These are phyloP conservation scores for Tenthredo distinguenda DNA, from an alignment of 2,888 invertebrate genomes.

Conservation along the genomic window DNA sequence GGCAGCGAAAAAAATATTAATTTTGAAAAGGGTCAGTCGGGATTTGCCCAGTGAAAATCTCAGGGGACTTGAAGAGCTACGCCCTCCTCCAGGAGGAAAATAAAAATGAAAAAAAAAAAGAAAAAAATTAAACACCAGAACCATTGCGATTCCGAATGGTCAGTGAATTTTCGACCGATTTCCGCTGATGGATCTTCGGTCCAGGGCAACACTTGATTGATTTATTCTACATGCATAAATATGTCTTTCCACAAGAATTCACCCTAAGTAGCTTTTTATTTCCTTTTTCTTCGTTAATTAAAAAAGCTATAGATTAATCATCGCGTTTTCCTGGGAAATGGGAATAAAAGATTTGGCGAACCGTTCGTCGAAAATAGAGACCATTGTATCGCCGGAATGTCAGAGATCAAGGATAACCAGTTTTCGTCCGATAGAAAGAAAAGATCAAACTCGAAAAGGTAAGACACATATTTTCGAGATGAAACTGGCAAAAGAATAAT, in stretches of 20 bases:
- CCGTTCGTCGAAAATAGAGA: neutral
- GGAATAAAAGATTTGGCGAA: neutral
- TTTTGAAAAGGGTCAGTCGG: constrained; percentile 13
- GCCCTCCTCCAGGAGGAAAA: neutral
- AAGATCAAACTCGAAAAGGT: neutral
- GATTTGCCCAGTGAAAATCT: constrained; percentile 12
- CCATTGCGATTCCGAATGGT: neutral
- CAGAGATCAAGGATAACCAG: neutral
- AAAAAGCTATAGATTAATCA: neutral
- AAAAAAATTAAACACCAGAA: neutral
- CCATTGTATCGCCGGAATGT: neutral
- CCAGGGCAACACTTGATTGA: neutral
- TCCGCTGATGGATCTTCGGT: neutral
- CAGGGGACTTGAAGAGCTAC: neutral
- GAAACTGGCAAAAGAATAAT: constrained; percentile 10
- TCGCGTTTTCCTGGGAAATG: neutral
- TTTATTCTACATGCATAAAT: too few relatives aligned
- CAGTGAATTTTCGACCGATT: neutral
- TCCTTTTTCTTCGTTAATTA: neutral
- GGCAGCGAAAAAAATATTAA: constrained; percentile 11
- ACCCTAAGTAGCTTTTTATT: neutral
- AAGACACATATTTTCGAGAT: neutral
- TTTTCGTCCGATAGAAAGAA: neutral
- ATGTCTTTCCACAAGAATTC: neutral
- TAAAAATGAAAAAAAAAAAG: neutral